These are phyloP conservation scores for Crepidodera aurea DNA, from an alignment of 2,888 invertebrate genomes.

Conservation along the genomic window DNA sequence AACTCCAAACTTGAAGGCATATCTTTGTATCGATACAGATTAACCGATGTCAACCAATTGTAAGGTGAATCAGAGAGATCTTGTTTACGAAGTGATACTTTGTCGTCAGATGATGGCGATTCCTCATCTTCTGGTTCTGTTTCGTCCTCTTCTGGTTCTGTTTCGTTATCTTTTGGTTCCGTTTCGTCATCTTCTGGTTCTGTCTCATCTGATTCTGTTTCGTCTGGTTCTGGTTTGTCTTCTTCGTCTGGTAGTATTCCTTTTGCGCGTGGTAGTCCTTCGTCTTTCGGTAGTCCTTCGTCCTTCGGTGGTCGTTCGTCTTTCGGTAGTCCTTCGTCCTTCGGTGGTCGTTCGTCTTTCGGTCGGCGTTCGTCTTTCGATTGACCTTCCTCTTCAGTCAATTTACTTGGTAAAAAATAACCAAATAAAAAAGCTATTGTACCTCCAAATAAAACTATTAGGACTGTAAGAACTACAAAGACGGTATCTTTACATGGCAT, in stretches of 20 bases:
- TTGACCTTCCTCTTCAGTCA: background rate
- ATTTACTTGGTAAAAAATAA: background rate
- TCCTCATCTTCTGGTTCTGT: background rate
- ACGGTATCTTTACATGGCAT: no score
- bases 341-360: background rate
- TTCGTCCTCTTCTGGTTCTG: no score
- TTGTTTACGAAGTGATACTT: background rate
- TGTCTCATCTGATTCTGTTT: background rate
- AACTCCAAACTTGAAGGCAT: constrained; percentile 16
- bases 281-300: no score
- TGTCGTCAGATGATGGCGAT: background rate
- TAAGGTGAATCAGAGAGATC: background rate
- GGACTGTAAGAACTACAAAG: background rate
- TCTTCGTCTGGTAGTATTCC: no score
- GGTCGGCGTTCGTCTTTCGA: background rate
- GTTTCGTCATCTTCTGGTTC: background rate
- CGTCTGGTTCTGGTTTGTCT: no score
- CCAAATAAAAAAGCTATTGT: background rate
- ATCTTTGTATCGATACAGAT: constrained; percentile 10
- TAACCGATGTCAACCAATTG: constrained; percentile 4
- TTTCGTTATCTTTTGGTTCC: no score
- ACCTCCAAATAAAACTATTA: background rate
- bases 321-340: no score
- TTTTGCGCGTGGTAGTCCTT: no score
- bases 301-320: no score